Percentiles rank a stretch among this genome's conserved stretches.
phyloP scores from a whole-genome alignment of 2,888 invertebrate genomes.

The Idaea straminata region DNA sequence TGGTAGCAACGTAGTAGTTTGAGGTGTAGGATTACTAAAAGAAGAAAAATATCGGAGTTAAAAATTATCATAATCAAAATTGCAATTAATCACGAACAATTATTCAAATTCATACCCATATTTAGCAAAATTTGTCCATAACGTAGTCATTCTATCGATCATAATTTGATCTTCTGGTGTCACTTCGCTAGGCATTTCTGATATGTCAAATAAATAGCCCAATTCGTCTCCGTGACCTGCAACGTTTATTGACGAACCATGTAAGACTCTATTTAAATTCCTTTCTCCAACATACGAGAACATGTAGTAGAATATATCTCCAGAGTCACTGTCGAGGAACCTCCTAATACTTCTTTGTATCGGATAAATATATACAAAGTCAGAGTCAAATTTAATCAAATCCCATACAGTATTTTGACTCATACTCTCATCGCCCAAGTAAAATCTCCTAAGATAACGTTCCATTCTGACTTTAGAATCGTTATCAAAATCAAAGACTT shows the following conservation, averaged over 20 bases:
- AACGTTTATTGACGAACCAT: conserved; percentile 31
- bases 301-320: conserved; percentile 36
- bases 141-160: conserved; percentile 34
- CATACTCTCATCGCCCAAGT: conserved; percentile 34
- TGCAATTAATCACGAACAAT: background rate
- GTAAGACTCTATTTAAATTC: conserved; percentile 26
- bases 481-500: conserved; percentile 29
- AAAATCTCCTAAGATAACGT: conserved; percentile 31
- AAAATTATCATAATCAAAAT: background rate
- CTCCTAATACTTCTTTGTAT: conserved; percentile 32
- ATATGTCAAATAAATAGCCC: conserved; percentile 40
- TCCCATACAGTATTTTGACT: conserved; percentile 18
- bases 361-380: conserved; percentile 36
- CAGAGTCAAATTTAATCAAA: conserved; percentile 37
- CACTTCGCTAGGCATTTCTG: conserved; percentile 18
- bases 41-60: background rate
- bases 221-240: conserved; percentile 45
- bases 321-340: conserved; percentile 28
- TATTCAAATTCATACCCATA: conserved; percentile 28
- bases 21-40: conserved; percentile 50
- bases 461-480: conserved; percentile 24
- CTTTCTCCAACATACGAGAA: conserved; percentile 41
- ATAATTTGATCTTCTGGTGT: conserved; percentile 33
- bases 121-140: conserved; percentile 49
- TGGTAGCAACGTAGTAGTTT: conserved; percentile 38